These are phyloP conservation scores for Bradysia coprophila DNA, from an alignment of 1,140 invertebrate species.

Conservation along the genomic window DNA sequence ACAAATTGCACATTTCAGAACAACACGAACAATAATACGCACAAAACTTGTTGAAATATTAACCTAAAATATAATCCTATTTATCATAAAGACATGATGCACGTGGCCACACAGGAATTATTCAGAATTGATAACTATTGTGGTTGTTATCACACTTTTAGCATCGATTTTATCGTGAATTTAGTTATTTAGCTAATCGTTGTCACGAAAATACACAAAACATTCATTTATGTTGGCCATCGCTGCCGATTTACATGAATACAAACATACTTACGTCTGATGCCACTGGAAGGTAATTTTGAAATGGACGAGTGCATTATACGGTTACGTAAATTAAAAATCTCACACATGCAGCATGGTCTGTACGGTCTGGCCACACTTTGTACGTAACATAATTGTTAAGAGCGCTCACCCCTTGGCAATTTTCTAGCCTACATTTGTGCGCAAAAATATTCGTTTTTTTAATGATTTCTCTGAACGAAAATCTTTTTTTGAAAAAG, in stretches of 20 bases:
- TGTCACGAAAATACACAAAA: neutral
- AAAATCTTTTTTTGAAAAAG: no score
- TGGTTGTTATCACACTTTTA: neutral
- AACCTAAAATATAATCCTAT: neutral
- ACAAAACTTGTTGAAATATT: no score
- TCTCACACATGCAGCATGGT: no score
- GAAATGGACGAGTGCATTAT: neutral
- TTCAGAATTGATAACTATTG: neutral
- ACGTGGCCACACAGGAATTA: neutral
- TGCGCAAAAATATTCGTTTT: no score
- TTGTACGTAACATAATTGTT: no score
- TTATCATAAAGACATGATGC: neutral
- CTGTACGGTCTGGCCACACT: no score
- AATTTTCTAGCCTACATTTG: no score
- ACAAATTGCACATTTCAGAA: no score
- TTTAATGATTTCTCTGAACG: no score
- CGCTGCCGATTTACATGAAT: neutral
- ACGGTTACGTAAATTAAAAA: no score
- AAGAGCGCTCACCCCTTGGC: no score
- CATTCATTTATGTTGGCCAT: neutral
- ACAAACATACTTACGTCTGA: neutral
- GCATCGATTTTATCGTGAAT: neutral
- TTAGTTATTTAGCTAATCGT: neutral
- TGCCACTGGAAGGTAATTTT: neutral
- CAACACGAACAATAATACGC: no score